Percentiles rank a stretch among this genome's conserved stretches.
These are phyloP conservation scores for Adelphocoris suturalis DNA, from an alignment of 2,888 invertebrate genomes.

Conservation along the genomic window DNA sequence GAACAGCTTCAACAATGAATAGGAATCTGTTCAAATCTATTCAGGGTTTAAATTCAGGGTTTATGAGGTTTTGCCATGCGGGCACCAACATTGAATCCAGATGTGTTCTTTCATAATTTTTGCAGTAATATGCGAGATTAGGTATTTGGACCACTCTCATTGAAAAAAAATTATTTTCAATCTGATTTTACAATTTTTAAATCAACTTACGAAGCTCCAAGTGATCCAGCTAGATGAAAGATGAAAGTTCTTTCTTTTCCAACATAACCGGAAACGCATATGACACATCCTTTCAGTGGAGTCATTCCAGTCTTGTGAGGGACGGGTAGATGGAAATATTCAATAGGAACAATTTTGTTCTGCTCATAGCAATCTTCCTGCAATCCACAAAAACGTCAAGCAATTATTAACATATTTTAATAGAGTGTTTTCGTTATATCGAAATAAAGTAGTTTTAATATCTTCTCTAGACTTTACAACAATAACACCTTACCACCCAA, in stretches of 20 bases:
- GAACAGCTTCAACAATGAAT: no score
- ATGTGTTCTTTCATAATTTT: no score
- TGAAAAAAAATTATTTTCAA: not conserved
- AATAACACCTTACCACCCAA: constrained; percentile 83
- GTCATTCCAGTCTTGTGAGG: constrained; percentile 79
- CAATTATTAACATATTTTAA: no score
- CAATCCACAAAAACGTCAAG: constrained; percentile 58
- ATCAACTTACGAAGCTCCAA: constrained; percentile 86
- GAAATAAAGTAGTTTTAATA: no score
- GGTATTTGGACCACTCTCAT: no score
- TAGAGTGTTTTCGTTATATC: no score
- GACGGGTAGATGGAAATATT: constrained; percentile 88
- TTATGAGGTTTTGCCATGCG: no score
- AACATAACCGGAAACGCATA: constrained; percentile 89
- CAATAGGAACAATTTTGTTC: constrained; percentile 78
- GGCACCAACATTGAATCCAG: no score
- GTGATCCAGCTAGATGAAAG: constrained; percentile 83
- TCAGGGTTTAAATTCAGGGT: no score
- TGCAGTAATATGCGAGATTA: no score
- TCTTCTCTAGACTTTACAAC: not conserved
- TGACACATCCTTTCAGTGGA: constrained; percentile 84
- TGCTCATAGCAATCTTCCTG: constrained; percentile 85
- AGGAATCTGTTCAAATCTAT: no score
- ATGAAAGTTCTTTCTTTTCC: constrained; percentile 87
- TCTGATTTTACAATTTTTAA: not conserved